Percentiles rank a stretch among this genome's conserved stretches.
These are phyloP conservation scores for Hemitrygon akajei DNA, from an alignment of 2,797 vertebrate species.

Conservation along the genomic window DNA sequence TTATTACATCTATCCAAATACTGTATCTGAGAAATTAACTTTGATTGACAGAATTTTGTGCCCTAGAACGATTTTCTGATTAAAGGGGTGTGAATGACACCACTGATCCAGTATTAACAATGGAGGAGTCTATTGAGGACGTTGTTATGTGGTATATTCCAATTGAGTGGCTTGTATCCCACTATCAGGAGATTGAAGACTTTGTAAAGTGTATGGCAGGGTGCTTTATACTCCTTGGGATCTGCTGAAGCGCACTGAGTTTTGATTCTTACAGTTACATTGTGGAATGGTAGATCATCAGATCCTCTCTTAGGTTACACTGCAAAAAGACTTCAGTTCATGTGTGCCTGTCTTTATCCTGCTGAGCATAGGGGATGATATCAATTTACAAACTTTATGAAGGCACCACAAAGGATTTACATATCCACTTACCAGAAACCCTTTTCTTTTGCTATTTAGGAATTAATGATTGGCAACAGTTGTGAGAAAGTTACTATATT, in stretches of 20 bases:
- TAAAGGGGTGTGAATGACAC: not conserved
- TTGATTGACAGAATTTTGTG: not conserved
- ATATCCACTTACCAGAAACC: slow-evolving; percentile 26
- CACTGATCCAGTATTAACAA: not conserved
- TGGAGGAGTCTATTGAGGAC: not conserved
- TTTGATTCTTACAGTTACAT: not conserved
- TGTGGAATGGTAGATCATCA: not conserved
- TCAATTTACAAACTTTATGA: slow-evolving; percentile 20
- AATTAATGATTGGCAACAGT: slow-evolving; percentile 35
- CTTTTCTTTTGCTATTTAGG: not conserved
- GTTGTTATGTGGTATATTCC: not conserved
- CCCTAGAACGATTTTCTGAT: not conserved
- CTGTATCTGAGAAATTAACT: not conserved
- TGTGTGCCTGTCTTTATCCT: not conserved
- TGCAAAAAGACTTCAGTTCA: not conserved
- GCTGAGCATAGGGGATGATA: not conserved
- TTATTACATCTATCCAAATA: not conserved
- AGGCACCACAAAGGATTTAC: slow-evolving; percentile 25
- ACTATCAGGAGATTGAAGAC: not conserved
- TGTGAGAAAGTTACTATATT: not conserved
- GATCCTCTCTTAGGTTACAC: not conserved
- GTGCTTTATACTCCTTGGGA: not conserved
- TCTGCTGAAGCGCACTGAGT: not conserved
- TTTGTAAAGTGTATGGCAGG: not conserved
- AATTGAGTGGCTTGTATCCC: not conserved